Base-by-base conservation (phyloP, 2,888 invertebrate species). In the Campaea margaritaria region DNA sequence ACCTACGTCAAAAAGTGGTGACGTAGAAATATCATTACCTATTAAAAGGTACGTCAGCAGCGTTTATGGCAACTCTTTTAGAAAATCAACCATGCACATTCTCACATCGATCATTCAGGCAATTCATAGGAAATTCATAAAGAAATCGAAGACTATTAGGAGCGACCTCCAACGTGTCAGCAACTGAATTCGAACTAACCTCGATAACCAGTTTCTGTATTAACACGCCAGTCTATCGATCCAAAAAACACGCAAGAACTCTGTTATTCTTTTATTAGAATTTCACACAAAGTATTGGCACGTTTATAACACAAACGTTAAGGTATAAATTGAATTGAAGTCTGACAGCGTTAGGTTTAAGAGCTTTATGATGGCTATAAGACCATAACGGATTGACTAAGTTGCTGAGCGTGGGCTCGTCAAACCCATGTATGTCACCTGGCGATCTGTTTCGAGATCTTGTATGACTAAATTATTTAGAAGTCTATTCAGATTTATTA, bases 191-290 rank as follows among this genome's bases (percentile, higher is more conserved):
- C 47, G 13, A 61, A 50, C 28, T 51, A 64, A 60, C 64, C 64
- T 67, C 58, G 48, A 65, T 62, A 59, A 62, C 61, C 53, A 53
- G 62, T 62, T 59, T 57, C 58, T 1, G 31, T 31, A 46, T 55
- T 59, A 52, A 42, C 64, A 64, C 48, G 64, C 58, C 41, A 61
- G 38, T 44, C 47, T 54, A 62, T 64, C 68, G 61, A 63, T 62
- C 48, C 27, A 45, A 59, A 56, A 47, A 14, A 57, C 55, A 62
- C 48, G 52, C 43, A 49, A 28, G 15, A 55, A 55, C 45, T 49
- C 47, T 43, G 41, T 47, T 51, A 47, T 45, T 53, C 51, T 15
- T 53, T 48, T 48, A 58, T 44, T 45, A 21, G 39, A 28, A 44
- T 12, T 3, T 27, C 15, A 50, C 43, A 13, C 45, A 49, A 45